Evolutionary conservation across 2,797 vertebrate species (phyloP).

Genomic region (Myiotriccus ornatus): DNA sequence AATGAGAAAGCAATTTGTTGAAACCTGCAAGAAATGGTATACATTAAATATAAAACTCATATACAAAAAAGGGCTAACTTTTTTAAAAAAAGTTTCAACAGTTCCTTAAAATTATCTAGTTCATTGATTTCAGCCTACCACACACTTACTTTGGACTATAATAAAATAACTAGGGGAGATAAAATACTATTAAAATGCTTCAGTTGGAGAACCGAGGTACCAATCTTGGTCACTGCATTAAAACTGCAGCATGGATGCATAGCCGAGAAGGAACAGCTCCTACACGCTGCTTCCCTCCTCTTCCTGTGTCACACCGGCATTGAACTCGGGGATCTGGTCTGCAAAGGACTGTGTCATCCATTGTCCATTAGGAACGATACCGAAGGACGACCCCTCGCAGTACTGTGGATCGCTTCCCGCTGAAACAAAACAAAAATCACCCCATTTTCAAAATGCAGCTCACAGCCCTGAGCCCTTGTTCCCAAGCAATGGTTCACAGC

Average conservation of each 20-base stretch:
- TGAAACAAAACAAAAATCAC: background rate
- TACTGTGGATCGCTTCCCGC: conserved; percentile 68
- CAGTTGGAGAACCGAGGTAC: conserved; percentile 77
- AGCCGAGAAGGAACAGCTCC: conserved; percentile 24
- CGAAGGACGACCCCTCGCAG: conserved; percentile 40
- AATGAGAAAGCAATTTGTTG: conserved; percentile 62
- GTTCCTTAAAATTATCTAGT: conserved; percentile 65
- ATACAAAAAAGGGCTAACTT: conserved; percentile 53
- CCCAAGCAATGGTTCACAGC: background rate
- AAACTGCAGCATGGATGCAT: conserved; percentile 73
- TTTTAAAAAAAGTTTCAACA: conserved; percentile 23
- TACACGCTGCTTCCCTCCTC: conserved; percentile 56
- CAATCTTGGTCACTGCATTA: conserved; percentile 71
- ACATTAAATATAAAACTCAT: conserved; percentile 76
- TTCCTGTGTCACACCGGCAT: conserved; percentile 57
- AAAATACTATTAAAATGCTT: conserved; percentile 72
- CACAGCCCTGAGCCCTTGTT: background rate
- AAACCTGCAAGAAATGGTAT: conserved; percentile 68
- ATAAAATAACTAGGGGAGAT: conserved; percentile 60
- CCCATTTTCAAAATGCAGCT: background rate
- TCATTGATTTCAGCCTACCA: conserved; percentile 66
- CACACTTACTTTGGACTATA: conserved; percentile 53
- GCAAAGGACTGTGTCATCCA: conserved; percentile 88
- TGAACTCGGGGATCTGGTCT: conserved; percentile 86
- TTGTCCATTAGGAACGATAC: conserved; percentile 82